phyloP scores from a whole-genome alignment of 2,888 invertebrate genomes.

The Liposcelis brunnea region DNA sequence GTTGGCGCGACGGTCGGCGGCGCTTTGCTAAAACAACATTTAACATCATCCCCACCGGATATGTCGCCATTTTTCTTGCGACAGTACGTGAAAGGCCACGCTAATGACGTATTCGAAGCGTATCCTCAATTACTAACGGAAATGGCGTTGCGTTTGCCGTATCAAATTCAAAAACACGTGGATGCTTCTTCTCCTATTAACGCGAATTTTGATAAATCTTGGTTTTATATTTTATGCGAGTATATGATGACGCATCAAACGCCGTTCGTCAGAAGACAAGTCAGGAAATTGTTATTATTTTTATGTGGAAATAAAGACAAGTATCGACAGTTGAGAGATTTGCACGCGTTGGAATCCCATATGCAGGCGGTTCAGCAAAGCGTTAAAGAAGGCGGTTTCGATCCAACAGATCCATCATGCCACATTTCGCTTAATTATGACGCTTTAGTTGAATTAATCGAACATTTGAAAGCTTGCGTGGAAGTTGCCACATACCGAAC shows the following conservation, averaged over 20 bases:
- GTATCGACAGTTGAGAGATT: slow-evolving; percentile 82
- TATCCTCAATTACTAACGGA: slow-evolving; percentile 91
- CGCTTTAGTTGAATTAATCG: slow-evolving; percentile 81
- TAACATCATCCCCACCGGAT: slow-evolving; percentile 69
- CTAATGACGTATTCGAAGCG: slow-evolving; percentile 81
- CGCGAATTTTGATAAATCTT: slow-evolving; percentile 29
- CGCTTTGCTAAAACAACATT: slow-evolving; percentile 63
- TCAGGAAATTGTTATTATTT: slow-evolving; percentile 75
- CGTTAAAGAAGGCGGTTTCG: slow-evolving; percentile 37
- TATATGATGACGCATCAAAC: slow-evolving; percentile 91
- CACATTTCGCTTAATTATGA: slow-evolving; percentile 59
- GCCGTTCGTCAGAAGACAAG: slow-evolving; percentile 77
- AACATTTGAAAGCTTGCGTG: slow-evolving; percentile 83
- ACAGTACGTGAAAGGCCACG: slow-evolving; percentile 82
- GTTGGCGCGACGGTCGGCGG: slow-evolving; percentile 36
- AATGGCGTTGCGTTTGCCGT: slow-evolving; percentile 82
- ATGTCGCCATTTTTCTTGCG: slow-evolving; percentile 90
- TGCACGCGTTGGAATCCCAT: slow-evolving; percentile 82
- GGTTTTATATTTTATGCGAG: slow-evolving; percentile 73
- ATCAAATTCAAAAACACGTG: slow-evolving; percentile 28
- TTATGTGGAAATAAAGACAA: slow-evolving; percentile 92
- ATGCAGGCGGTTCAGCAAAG: slow-evolving; percentile 41
- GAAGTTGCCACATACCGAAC: slow-evolving; percentile 84
- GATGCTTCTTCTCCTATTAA: slow-evolving; percentile 15
- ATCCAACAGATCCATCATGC: slow-evolving; percentile 27